A percentile compares a stretch with the other conserved stretches of the same genome.
Evolutionary conservation across 2,888 invertebrate species (phyloP).

Genomic region (Yponomeuta malinellus): DNA sequence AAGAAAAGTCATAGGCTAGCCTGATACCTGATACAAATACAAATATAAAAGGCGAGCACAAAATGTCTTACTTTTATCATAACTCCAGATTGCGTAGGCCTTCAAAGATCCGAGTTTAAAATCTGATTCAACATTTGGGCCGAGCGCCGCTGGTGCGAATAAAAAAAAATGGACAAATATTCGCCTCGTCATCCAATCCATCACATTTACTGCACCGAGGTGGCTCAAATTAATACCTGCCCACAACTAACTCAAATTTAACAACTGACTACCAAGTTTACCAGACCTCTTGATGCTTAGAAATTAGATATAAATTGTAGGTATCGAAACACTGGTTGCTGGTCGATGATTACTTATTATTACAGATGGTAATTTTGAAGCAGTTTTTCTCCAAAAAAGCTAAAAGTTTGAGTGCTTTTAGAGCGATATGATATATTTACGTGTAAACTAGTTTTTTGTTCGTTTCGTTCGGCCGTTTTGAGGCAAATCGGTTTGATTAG

Average conservation of each 20-base stretch:
- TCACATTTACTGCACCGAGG: background rate
- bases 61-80: background rate
- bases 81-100: background rate
- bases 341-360: background rate
- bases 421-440: constrained; percentile 13
- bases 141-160: background rate
- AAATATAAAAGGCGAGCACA: background rate
- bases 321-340: background rate
- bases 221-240: constrained; percentile 68
- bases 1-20: too few species aligned
- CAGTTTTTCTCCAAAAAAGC: constrained; percentile 2
- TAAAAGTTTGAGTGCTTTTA: constrained; percentile 1
- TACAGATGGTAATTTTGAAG: constrained; percentile 6
- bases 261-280: background rate
- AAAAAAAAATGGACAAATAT: background rate
- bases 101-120: background rate
- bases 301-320: background rate
- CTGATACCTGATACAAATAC: too few species aligned
- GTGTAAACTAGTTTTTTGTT: constrained; percentile 11
- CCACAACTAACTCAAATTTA: constrained; percentile 23
- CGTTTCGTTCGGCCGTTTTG: background rate
- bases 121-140: background rate
- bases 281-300: background rate
- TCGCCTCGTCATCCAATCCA: constrained; percentile 13
- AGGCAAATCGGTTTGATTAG: background rate